phyloP scores from a whole-genome alignment of 2,113 vertebrate species.

The Narcine bancroftii region DNA sequence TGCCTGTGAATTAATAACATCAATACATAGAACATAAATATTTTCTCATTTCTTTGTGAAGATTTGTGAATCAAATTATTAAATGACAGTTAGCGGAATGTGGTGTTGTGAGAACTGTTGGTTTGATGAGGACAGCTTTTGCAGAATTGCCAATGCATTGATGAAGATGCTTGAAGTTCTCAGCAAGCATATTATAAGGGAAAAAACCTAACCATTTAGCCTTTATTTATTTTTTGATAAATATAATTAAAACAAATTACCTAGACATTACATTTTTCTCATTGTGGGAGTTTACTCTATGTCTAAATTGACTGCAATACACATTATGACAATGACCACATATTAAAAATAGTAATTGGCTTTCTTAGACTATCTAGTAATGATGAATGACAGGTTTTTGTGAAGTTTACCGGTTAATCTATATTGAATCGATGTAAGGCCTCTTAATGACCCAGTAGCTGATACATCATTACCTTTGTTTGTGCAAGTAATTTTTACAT shows the following conservation, averaged over 20 bases:
- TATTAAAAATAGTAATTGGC: too few relatives aligned
- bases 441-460: background rate
- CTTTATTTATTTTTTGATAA: background rate
- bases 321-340: too few relatives aligned
- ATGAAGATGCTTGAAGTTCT: background rate
- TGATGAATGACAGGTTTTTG: too few relatives aligned
- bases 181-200: background rate
- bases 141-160: background rate
- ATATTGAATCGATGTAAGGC: background rate
- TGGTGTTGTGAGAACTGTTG: background rate
- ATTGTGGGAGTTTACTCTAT: too few relatives aligned
- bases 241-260: too few relatives aligned
- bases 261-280: too few relatives aligned
- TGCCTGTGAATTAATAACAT: background rate
- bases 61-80: background rate
- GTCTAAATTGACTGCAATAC: too few relatives aligned
- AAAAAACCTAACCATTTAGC: background rate
- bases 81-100: background rate
- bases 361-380: too few relatives aligned
- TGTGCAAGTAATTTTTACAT: background rate
- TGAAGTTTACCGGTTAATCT: background rate
- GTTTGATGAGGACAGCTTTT: background rate
- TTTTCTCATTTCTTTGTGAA: background rate
- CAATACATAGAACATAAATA: background rate
- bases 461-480: background rate